These are phyloP conservation scores for Dorcus parallelipipedus DNA, from an alignment of 2,888 invertebrate species.

Conservation along the genomic window DNA sequence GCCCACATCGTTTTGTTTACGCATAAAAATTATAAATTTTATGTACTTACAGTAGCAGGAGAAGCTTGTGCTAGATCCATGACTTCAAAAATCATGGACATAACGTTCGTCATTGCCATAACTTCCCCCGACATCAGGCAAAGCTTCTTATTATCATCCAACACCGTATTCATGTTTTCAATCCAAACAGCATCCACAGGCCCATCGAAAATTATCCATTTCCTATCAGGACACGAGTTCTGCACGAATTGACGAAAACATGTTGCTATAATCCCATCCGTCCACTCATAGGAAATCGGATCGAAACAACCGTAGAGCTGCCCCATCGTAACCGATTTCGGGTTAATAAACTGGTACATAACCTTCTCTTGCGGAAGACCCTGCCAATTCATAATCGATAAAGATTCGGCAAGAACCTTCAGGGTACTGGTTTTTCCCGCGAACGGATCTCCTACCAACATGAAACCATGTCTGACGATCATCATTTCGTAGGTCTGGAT, in stretches of 20 bases:
- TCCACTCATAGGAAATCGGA: slow-evolving; percentile 85
- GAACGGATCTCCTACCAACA: slow-evolving; percentile 83
- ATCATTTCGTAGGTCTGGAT: slow-evolving; percentile 93
- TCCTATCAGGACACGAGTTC: slow-evolving; percentile 70
- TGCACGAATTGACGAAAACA: slow-evolving; percentile 75
- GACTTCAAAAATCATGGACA: slow-evolving; percentile 88
- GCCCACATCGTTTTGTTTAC: not conserved
- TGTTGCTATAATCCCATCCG: slow-evolving; percentile 79
- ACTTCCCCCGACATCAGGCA: slow-evolving; percentile 86
- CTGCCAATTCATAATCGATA: slow-evolving; percentile 66
- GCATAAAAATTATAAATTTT: not conserved
- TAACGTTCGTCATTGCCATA: slow-evolving; percentile 73
- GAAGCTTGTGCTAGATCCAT: slow-evolving; percentile 82
- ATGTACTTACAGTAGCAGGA: slow-evolving; percentile 69
- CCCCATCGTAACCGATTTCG: slow-evolving; percentile 89
- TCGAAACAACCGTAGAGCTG: slow-evolving; percentile 92
- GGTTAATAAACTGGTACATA: slow-evolving; percentile 79
- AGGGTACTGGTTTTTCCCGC: slow-evolving; percentile 80
- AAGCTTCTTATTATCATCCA: slow-evolving; percentile 85
- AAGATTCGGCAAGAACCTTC: slow-evolving; percentile 70
- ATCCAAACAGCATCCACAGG: slow-evolving; percentile 90
- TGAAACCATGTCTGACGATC: slow-evolving; percentile 89
- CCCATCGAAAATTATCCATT: slow-evolving; percentile 93
- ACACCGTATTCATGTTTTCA: slow-evolving; percentile 85
- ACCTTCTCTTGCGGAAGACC: slow-evolving; percentile 60